Evolutionary conservation across 2,888 invertebrate genomes (phyloP), one percentile per base, ranked within the genome.

Genomic region (Sinodicranocentrus sp.): DNA sequence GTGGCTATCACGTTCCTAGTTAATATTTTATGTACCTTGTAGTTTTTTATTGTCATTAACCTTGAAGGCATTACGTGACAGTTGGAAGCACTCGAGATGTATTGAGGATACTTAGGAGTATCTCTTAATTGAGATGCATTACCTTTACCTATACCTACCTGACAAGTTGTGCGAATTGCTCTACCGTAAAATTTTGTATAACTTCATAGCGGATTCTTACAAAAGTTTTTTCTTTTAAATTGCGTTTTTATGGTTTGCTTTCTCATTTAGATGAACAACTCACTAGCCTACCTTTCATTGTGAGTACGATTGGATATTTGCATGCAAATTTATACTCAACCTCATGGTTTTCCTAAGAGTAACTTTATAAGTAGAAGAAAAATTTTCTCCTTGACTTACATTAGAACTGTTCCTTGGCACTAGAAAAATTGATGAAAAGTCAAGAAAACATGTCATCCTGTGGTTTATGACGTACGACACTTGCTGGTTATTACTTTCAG

Each of bases 51-150:
- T 19, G 21, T 33, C 21, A 57, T 39, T 44, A 54, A 71, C 70
- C 70, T 71, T 71, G 70, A 71, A 71, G 52, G 33, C 54, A 28
- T 54, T 44, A 71, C 33, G 52, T 71, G 54, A 71, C 70, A 71
- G 48, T 71, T 23, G 67, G 61, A 61, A 61, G 61, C 33, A 63
- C 28, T 63, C 26, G 17, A n/a, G 33, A 33, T 33, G 10, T 33
- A 33, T 33, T 33, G 33, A 3, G 33, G 33, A 33, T 33, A 33
- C 33, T 6, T 10, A 33, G 10, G 33, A 33, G 33, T 33, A 6
- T 10, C 33, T 33, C 33, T 33, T 33, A 33, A 33, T n/a, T 10
- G 5, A 33, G 33, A 33, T 33, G 3, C 33, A 33, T 33, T 10
- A 33, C 33, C 3, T n/a, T n/a, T n/a, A 33, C 33, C 33, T 33